phyloP scores from a whole-genome alignment of 92 coral and sea anemone species.

The Parazoanthus swiftii region DNA sequence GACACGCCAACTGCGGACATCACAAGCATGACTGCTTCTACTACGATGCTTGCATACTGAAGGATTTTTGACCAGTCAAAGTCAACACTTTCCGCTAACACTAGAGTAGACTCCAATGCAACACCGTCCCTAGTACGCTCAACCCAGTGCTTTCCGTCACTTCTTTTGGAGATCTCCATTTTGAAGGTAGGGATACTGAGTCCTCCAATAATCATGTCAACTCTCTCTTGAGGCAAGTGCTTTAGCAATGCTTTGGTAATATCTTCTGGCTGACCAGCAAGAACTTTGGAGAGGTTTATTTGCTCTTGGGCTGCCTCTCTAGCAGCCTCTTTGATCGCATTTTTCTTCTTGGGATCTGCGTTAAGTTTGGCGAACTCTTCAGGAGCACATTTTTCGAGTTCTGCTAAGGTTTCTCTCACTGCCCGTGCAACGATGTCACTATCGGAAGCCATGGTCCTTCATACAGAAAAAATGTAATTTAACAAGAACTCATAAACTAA shows the following conservation, averaged over 20 bases:
- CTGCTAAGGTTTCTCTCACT: constrained; percentile 56
- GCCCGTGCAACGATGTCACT: constrained; percentile 47
- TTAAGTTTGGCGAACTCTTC: constrained; percentile 55
- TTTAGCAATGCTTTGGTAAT: constrained; percentile 54
- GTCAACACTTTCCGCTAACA: constrained; percentile 39
- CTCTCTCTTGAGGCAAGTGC: constrained; percentile 55
- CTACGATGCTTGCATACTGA: constrained; percentile 65
- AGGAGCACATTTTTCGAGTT: constrained; percentile 57
- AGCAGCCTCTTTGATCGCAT: constrained; percentile 56
- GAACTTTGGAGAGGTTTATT: constrained; percentile 62
- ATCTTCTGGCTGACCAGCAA: constrained; percentile 56
- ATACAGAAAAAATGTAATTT: no score
- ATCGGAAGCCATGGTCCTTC: constrained; percentile 39
- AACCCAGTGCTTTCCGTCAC: constrained; percentile 52
- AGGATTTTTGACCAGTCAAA: constrained; percentile 47
- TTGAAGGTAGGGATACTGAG: constrained; percentile 58
- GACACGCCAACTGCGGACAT: constrained; percentile 57
- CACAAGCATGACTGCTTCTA: constrained; percentile 57
- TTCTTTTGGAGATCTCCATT: constrained; percentile 52
- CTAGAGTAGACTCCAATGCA: constrained; percentile 42
- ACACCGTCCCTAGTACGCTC: constrained; percentile 50
- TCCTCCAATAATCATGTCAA: constrained; percentile 53
- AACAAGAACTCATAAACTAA: no score
- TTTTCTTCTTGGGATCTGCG: constrained; percentile 46
- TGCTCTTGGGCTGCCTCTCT: constrained; percentile 60